A percentile compares a stretch with the other conserved stretches of the same genome.
Conservation (phyloP, 53 echinoderm and acorn worm genomes). For the Holothuria leucospilota region DNA sequence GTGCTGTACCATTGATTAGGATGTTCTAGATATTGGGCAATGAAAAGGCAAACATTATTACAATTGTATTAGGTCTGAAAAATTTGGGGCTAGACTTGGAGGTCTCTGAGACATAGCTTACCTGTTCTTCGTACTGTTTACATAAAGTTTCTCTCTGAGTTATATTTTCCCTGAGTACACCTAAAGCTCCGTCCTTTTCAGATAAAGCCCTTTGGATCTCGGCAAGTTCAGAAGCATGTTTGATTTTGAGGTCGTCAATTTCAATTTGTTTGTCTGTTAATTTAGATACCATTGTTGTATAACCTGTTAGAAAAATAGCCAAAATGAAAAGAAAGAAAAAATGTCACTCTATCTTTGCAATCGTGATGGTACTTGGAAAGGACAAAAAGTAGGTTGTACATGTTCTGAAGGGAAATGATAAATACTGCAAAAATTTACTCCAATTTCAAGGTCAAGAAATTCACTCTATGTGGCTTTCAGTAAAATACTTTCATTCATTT, state of each 20-base stretch:
- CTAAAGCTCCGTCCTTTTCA: slow-evolving; percentile 84
- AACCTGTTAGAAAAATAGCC: neutral
- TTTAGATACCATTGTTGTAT: slow-evolving; percentile 3
- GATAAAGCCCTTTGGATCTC: slow-evolving; percentile 86
- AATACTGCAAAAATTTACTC: too few species aligned
- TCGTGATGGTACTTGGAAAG: neutral
- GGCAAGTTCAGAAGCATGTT: slow-evolving; percentile 56
- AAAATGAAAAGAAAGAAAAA: neutral
- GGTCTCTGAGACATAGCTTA: neutral
- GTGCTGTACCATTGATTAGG: too few species aligned
- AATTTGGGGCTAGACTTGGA: too few species aligned
- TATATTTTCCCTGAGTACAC: slow-evolving; percentile 76
- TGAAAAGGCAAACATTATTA: too few species aligned
- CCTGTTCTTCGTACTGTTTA: slow-evolving; percentile 67
- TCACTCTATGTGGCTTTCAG: too few species aligned
- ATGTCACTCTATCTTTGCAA: neutral
- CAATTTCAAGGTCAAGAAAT: too few species aligned
- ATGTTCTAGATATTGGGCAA: too few species aligned
- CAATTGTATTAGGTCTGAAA: too few species aligned
- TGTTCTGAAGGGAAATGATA: too few species aligned
- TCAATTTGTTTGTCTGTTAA: slow-evolving; percentile 52
- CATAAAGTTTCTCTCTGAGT: slow-evolving; percentile 71
- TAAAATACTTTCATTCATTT: too few species aligned
- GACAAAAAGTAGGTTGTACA: too few species aligned
- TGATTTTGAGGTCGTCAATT: slow-evolving; percentile 50